A percentile compares a stretch with the other conserved stretches of the same genome.
Evolutionary conservation across 1,140 invertebrate genomes (phyloP).

Genomic region (Mercenaria mercenaria): DNA sequence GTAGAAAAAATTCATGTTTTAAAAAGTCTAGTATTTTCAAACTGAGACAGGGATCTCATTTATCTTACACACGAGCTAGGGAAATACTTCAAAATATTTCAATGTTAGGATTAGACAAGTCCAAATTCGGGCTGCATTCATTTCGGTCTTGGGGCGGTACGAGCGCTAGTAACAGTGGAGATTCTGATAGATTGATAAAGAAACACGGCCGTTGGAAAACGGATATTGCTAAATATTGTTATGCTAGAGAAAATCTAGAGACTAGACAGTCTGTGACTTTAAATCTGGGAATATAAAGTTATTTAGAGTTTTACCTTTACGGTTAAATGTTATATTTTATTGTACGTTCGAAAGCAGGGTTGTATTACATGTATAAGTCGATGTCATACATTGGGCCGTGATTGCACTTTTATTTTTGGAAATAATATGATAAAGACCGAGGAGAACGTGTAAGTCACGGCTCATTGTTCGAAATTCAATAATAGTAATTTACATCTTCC

Average conservation of each 20-base stretch:
- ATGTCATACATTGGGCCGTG: not conserved
- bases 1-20: not conserved
- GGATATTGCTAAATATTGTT: not conserved
- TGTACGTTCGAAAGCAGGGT: no score
- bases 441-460: no score
- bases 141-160: not conserved
- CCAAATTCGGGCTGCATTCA: not conserved
- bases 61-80: not conserved
- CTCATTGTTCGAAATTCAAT: no score
- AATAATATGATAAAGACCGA: no score
- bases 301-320: not conserved
- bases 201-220: slow-evolving; percentile 24
- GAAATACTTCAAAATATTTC: not conserved
- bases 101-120: not conserved
- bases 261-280: not conserved
- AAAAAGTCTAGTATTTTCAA: not conserved
- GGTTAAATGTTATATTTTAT: not conserved
- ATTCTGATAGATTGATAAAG: slow-evolving; percentile 20
- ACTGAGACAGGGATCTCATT: not conserved
- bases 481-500: no score
- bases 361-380: no score
- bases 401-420: not conserved
- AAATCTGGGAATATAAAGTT: not conserved
- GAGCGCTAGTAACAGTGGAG: not conserved
- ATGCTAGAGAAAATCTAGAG: not conserved